Base-by-base conservation (phyloP, 2,797 vertebrate species). In the Limosa lapponica region DNA sequence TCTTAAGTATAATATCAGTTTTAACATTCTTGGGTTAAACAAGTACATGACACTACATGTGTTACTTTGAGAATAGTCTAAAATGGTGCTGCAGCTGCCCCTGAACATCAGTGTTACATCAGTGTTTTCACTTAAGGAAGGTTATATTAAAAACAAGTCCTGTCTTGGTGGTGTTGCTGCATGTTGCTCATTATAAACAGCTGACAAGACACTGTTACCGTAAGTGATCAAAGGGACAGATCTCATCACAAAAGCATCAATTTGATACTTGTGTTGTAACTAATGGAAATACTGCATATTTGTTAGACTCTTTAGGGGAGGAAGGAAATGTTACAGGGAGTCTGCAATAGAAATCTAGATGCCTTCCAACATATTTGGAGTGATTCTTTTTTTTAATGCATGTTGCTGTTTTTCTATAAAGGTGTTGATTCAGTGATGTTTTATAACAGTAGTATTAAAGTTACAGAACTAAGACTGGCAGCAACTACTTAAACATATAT, bases 251-350 rank as follows among this genome's bases (percentile, higher is more conserved):
- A 71, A 81, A 84, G 4, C 8, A 19, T 58, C 36, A 51, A 17
- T 15, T 4, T 49, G 32, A 6, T 86, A 8, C 44, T 89, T 75
- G 7, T 66, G 12, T 64, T 72, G 7, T 34, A 58, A 39, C 10
- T 30, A 18, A n/a, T 44, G 25, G 34, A 36, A 90, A 30, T 44
- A 7, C 10, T 48, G 3, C 1, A 0, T 39, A 6, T 58, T 36
- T 69, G 3, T 62, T 86, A 37, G n/a, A 16, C 1, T 1, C 3
- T 32, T 39, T 41, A 1, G 6, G 6, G 2, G 5, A 55, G 41
- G 43, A 61, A 64, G 19, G 19, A 27, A 80, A 24, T 48, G 18
- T 28, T 30, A 36, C 3, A 16, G 8, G 1, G 4, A 7, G 59
- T 74, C 54, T 74, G 12, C 22, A 52, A 10, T 10, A 11, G 3